Base-by-base conservation (phyloP, 2,113 vertebrate genomes). In the Hipposideros armiger region DNA sequence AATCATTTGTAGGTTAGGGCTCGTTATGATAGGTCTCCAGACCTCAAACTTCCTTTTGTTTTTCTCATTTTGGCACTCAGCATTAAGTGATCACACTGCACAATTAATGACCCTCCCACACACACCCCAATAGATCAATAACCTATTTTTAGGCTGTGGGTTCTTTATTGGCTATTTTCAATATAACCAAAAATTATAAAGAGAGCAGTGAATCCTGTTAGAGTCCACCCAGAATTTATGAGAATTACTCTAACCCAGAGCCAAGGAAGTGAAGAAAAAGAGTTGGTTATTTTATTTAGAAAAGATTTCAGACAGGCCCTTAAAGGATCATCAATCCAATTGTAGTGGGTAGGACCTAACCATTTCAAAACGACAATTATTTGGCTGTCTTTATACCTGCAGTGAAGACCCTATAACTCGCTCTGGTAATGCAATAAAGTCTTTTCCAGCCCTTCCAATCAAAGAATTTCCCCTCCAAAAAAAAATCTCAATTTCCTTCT, bases 401-500 rank as follows among this genome's bases (percentile, higher is more conserved):
- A 77, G 69, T 1, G 5, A 86, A 97, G 80, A 74, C 50, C 87
- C 74, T 42, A 17, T 58, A 93, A 56, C 45, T 70, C 73, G n/a
- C n/a, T 47, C 80, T 58, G 42, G 26, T 20, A 73, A 91, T 10
- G 30, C 42, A 94, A 84, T 54, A 7, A 93, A 77, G 50, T 91
- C 40, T 32, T 85, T 94, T 54, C 64, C 62, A 83, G 67, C 2
- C 3, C 36, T 78, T 86, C 36, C 47, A 70, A 83, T 87, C 74
- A 90, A 74, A 93, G 30, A 83, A 91, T 45, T 56, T 32, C 42
- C 24, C 54, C 56, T n/a, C 3, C 3, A 45, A 77, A 54, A 54
- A 86, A 77, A 81, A 40, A 72, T 1, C 42, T 87, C n/a, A 50
- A 58, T 92, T 97, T 84, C 60, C 72, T 95, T 67, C 87, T n/a